Conservation (phyloP, 2,797 vertebrate genomes). For the Phaenicophaeus curvirostris region DNA sequence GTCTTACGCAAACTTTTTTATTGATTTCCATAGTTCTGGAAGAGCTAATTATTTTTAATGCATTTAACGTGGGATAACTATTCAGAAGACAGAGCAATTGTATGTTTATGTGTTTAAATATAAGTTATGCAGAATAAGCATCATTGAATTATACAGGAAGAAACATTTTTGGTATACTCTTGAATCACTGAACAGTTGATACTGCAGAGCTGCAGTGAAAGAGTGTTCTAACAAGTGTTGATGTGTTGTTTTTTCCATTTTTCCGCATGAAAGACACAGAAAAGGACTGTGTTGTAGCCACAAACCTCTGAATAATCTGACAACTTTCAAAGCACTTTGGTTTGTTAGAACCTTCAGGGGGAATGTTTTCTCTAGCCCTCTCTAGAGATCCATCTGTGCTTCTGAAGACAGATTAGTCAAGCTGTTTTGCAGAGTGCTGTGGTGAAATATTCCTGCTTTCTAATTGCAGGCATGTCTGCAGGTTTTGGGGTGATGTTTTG, state of each 20-base stretch:
- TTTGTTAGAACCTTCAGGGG: not conserved
- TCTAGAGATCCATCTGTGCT: rapidly evolving
- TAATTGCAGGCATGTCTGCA: not conserved
- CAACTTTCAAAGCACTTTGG: not conserved
- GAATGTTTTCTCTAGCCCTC: not conserved
- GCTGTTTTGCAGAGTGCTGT: not conserved
- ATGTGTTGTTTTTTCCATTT: not conserved
- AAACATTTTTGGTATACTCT: not conserved
- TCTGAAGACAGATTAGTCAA: not conserved
- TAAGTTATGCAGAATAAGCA: not conserved
- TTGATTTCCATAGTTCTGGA: not conserved
- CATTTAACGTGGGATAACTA: not conserved
- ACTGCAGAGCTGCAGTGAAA: not conserved
- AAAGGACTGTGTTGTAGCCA: not conserved
- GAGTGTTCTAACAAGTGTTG: not conserved
- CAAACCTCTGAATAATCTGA: not conserved
- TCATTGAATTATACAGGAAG: not conserved
- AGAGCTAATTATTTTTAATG: not conserved
- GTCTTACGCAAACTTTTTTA: not conserved
- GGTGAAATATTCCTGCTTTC: not conserved
- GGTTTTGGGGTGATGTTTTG: not conserved
- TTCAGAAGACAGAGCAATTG: not conserved
- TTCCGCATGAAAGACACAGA: rapidly evolving
- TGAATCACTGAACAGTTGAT: not conserved
- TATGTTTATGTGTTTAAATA: not conserved